Evolutionary conservation across 2,113 vertebrate species (phyloP).

Genomic region (Lasiurus borealis): DNA sequence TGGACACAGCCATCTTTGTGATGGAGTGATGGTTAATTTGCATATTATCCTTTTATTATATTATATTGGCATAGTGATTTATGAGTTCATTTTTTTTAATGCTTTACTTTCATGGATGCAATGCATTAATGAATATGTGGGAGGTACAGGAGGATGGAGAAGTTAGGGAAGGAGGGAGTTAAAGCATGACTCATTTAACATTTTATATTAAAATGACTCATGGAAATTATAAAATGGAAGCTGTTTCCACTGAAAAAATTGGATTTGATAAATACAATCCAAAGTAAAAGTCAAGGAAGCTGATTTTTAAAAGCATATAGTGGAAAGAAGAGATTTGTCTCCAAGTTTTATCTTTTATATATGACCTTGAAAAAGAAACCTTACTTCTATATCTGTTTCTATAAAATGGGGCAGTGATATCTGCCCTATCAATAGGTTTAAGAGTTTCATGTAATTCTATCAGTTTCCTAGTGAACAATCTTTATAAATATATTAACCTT

Average conservation of each 20-base stretch:
- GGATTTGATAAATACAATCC: neutral
- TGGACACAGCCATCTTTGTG: too few species aligned
- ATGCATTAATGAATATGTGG: constrained; percentile 73
- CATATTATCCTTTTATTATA: constrained; percentile 16
- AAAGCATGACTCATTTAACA: constrained; percentile 68
- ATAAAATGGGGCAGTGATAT: neutral
- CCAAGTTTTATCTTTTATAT: neutral
- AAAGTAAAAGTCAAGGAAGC: constrained; percentile 33
- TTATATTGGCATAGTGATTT: constrained; percentile 75
- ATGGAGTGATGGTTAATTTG: too few species aligned
- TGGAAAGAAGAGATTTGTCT: constrained; percentile 21
- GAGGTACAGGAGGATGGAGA: constrained; percentile 45
- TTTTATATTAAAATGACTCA: constrained; percentile 76
- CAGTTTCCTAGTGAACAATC: neutral
- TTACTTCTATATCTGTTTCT: neutral
- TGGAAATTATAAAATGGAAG: constrained; percentile 11
- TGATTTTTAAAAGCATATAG: neutral
- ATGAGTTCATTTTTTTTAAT: constrained; percentile 59
- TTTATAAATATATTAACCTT: neutral
- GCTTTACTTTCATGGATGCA: constrained; percentile 54
- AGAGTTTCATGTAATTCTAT: neutral
- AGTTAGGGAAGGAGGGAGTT: constrained; percentile 7
- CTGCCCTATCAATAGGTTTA: neutral
- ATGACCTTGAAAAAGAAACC: neutral
- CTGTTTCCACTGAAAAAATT: constrained; percentile 55